Evolutionary conservation across 2,888 invertebrate species (phyloP).

Genomic region (Uloborus plumipes): DNA sequence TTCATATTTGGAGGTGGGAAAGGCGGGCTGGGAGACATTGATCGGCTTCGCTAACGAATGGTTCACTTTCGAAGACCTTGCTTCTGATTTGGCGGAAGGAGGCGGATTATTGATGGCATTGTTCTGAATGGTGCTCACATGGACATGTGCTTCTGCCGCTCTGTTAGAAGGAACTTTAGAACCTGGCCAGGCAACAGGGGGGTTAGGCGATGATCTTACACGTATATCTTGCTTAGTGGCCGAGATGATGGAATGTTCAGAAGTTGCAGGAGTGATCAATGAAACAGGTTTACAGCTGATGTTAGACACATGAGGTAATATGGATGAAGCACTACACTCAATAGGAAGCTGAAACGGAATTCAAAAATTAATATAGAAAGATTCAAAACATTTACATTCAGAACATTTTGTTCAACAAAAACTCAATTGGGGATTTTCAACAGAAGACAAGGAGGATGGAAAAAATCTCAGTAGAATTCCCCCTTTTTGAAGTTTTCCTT

Average conservation of each 20-base stretch:
- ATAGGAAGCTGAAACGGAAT: conserved; percentile 27
- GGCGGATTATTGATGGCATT: conserved; percentile 33
- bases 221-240: conserved; percentile 23
- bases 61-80: conserved; percentile 46
- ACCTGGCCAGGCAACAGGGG: conserved; percentile 34
- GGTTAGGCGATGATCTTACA: background rate
- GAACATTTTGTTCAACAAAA: no score
- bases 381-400: no score
- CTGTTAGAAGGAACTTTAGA: conserved; percentile 40
- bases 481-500: no score
- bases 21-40: conserved; percentile 41
- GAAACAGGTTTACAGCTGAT: conserved; percentile 40
- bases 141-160: conserved; percentile 28
- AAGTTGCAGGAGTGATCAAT: conserved; percentile 9
- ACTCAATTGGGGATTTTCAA: no score
- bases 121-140: conserved; percentile 35
- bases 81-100: conserved; percentile 51
- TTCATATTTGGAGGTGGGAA: conserved; percentile 42
- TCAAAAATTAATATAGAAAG: no score
- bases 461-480: no score
- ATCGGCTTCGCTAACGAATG: conserved; percentile 42
- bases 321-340: conserved; percentile 33
- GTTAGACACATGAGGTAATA: conserved; percentile 19
- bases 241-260: conserved; percentile 39
- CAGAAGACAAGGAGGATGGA: no score